Evolutionary conservation across 1,140 invertebrate genomes (phyloP).

Genomic region (Caenorhabditis remanei): DNA sequence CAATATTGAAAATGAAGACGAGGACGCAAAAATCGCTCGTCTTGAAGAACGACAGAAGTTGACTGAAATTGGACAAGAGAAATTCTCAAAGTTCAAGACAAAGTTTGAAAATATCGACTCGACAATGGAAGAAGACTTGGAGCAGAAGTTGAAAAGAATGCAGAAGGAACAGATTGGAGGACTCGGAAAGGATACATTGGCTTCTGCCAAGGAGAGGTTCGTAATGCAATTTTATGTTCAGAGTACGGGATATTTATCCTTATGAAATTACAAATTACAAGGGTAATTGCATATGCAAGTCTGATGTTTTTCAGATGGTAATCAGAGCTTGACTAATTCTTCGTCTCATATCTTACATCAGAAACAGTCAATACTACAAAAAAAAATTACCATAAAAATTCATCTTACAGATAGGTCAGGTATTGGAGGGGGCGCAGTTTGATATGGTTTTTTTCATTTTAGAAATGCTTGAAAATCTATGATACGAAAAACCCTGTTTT

Average conservation of each 20-base stretch:
- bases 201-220: conserved; percentile 72
- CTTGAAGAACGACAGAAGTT: conserved; percentile 66
- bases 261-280: no score
- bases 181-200: conserved; percentile 73
- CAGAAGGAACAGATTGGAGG: conserved; percentile 67
- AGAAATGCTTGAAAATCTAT: no score
- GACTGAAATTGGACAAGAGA: conserved; percentile 70
- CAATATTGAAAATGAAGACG: conserved; percentile 58
- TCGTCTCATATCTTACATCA: no score
- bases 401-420: background rate
- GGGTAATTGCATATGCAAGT: no score
- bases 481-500: no score
- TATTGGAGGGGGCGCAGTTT: no score
- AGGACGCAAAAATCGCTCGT: conserved; percentile 59
- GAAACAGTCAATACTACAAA: conserved; percentile 1
- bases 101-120: conserved; percentile 67
- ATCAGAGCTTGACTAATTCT: no score
- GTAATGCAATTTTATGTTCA: conserved; percentile 1
- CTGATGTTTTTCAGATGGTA: no score
- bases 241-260: background rate
- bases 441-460: no score
- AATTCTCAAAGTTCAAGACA: conserved; percentile 70
- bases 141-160: conserved; percentile 68
- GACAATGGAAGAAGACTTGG: conserved; percentile 67
- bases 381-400: background rate